phyloP scores from a whole-genome alignment of 2,888 invertebrate species.

The Caenorhabditis japonica region DNA sequence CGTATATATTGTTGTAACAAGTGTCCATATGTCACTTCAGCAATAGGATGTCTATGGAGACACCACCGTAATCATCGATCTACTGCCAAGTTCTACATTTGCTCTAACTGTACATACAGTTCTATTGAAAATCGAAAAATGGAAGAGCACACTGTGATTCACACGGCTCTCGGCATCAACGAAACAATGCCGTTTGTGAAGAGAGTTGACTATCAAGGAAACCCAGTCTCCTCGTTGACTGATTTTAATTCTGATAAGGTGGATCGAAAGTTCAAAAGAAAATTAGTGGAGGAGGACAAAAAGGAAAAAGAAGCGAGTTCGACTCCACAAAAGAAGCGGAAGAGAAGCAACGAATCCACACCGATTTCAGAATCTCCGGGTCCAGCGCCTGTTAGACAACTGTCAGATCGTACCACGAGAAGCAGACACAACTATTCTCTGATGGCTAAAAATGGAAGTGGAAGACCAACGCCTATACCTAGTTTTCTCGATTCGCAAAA shows the following conservation, averaged over 20 bases:
- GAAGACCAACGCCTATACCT: constrained; percentile 8
- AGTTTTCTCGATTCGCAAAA: constrained; percentile 12
- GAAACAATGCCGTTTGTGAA: constrained; percentile 34
- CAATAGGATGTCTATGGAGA: constrained; percentile 48
- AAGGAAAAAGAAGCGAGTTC: not conserved
- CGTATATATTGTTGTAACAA: constrained; percentile 46
- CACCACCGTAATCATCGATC: constrained; percentile 27
- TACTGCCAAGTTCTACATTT: constrained; percentile 17
- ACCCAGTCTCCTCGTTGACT: constrained; percentile 22
- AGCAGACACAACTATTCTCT: constrained; percentile 8
- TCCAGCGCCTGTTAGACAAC: constrained; percentile 1
- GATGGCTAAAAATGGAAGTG: not conserved
- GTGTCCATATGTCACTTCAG: constrained; percentile 46
- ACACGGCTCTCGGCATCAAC: constrained; percentile 13
- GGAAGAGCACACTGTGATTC: constrained; percentile 47
- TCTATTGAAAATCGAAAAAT: constrained; percentile 33
- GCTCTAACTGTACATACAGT: constrained; percentile 50
- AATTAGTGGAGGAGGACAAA: not conserved
- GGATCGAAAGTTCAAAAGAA: constrained; percentile 13
- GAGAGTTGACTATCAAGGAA: constrained; percentile 34
- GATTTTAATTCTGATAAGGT: constrained; percentile 9
- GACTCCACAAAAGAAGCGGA: not conserved
- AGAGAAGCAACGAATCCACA: constrained; percentile 6
- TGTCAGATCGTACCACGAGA: constrained; percentile 15
- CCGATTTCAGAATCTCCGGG: constrained; percentile 6